Conservation (phyloP, 2,797 vertebrate species). For the Bradypodion pumilum region DNA sequence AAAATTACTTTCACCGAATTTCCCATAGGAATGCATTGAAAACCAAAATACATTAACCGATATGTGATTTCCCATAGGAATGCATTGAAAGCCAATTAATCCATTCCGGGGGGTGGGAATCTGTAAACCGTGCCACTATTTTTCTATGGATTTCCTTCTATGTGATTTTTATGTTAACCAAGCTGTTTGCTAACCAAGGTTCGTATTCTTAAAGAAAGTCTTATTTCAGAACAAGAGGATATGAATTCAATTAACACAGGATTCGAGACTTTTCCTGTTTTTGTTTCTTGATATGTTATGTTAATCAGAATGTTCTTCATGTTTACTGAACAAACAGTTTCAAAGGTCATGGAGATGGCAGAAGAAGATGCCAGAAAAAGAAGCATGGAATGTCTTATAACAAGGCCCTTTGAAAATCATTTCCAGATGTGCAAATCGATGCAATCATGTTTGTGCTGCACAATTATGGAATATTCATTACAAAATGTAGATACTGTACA, state of each 20-base stretch:
- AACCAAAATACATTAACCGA: no score
- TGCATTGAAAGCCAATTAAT: no score
- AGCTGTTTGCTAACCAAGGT: no score
- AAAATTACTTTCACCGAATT: no score
- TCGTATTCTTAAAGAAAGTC: no score
- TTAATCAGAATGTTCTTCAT: background rate
- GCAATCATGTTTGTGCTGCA: background rate
- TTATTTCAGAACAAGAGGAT: no score
- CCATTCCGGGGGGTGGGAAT: no score
- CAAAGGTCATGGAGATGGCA: rapidly evolving
- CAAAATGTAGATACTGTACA: background rate
- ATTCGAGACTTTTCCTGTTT: constrained; percentile 9
- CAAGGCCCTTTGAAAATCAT: rapidly evolving
- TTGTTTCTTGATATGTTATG: background rate
- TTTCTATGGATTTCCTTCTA: no score
- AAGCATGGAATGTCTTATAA: background rate
- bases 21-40: no score
- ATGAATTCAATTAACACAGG: background rate
- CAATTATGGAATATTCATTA: background rate
- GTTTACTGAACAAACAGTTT: rapidly evolving
- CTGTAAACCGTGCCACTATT: no score
- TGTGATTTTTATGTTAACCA: no score
- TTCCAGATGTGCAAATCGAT: background rate
- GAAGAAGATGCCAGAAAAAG: rapidly evolving
- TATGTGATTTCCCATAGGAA: no score